A percentile compares a stretch with the other conserved stretches of the same genome.
Evolutionary conservation across 1,140 invertebrate species (phyloP).

Genomic region (Amyelois transitella): DNA sequence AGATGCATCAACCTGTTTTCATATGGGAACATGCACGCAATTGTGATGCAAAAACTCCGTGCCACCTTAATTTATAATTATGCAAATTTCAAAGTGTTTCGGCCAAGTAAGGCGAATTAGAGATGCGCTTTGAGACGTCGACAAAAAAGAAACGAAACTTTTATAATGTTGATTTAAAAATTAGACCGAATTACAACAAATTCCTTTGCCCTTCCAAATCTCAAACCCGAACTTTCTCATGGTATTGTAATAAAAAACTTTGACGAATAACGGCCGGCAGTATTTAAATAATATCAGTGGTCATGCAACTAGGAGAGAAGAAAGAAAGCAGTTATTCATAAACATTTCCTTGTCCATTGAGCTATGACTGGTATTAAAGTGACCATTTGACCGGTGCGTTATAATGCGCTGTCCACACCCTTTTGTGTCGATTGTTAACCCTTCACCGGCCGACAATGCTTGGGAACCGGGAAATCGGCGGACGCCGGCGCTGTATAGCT

Average conservation of each 20-base stretch:
- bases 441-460: constrained; percentile 53
- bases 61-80: constrained; percentile 54
- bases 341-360: constrained; percentile 60
- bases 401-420: constrained; percentile 62
- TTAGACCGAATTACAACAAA: not conserved
- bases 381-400: constrained; percentile 67
- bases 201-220: not conserved
- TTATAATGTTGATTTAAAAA: constrained; percentile 1
- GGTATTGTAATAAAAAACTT: constrained; percentile 50
- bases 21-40: constrained; percentile 38
- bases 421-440: constrained; percentile 61
- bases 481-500: constrained; percentile 24
- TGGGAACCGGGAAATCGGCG: constrained; percentile 57
- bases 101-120: constrained; percentile 20
- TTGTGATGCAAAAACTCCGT: constrained; percentile 48
- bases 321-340: constrained; percentile 65
- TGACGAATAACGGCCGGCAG: constrained; percentile 59
- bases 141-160: not conserved
- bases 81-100: constrained; percentile 38
- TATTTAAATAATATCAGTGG: constrained; percentile 62
- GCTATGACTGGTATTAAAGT: constrained; percentile 56
- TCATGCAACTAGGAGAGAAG: constrained; percentile 42
- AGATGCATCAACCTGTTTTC: constrained; percentile 47
- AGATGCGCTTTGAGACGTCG: constrained; percentile 26
- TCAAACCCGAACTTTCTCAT: constrained; percentile 47